Evolutionary conservation across 1,140 invertebrate species (phyloP).

Genomic region (Lordiphosa collinella): DNA sequence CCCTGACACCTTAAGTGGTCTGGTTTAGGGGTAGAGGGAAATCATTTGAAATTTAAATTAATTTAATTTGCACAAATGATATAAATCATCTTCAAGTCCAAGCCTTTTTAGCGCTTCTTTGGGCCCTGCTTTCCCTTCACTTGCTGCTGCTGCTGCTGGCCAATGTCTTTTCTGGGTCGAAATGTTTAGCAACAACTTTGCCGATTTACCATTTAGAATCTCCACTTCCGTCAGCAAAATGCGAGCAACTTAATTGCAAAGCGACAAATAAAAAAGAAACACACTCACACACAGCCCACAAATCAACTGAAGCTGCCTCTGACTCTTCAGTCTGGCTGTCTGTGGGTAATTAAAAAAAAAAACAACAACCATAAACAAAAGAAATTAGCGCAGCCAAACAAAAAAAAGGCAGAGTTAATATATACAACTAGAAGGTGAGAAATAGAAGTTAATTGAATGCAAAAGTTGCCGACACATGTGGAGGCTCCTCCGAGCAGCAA

Average conservation of each 20-base stretch:
- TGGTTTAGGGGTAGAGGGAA: no score
- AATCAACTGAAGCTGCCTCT: conserved; percentile 31
- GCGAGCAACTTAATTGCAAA: conserved; percentile 36
- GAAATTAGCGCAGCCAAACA: conserved; percentile 48
- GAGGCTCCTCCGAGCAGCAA: conserved; percentile 28
- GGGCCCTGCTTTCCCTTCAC: conserved; percentile 34
- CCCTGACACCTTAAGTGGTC: no score
- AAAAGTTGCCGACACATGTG: conserved; percentile 58
- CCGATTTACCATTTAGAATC: conserved; percentile 46
- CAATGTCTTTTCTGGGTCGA: conserved; percentile 56
- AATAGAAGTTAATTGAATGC: conserved; percentile 72
- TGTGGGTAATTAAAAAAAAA: conserved; percentile 48
- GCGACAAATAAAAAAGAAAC: conserved; percentile 19
- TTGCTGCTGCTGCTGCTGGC: conserved; percentile 10
- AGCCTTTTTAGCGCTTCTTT: no score
- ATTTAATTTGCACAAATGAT: not conserved
- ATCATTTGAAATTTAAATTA: no score
- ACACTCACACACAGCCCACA: conserved; percentile 9
- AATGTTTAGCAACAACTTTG: conserved; percentile 61
- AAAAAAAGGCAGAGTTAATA: conserved; percentile 13
- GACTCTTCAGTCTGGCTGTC: not conserved
- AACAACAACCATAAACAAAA: conserved; percentile 46
- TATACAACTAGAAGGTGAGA: conserved; percentile 53
- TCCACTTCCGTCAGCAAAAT: conserved; percentile 35
- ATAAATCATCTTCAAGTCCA: no score